These are phyloP conservation scores for Cataglyphis altisquamis DNA, from an alignment of 2,888 invertebrate species.

Conservation along the genomic window DNA sequence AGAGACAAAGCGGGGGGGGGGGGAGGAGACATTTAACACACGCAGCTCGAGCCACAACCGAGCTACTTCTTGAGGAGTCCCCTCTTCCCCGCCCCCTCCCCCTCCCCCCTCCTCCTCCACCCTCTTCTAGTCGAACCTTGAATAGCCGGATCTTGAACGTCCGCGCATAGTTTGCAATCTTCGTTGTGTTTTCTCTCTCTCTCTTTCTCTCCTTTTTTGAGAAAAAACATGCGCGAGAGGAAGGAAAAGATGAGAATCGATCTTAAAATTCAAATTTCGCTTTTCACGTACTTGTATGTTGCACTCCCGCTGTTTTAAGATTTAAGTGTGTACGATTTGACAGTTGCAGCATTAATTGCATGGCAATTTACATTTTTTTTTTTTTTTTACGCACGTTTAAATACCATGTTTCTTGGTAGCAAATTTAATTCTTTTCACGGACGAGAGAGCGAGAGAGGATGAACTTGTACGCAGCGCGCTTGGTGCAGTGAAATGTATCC, in stretches of 20 bases:
- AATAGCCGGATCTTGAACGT: conserved; percentile 36
- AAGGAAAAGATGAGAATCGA: neutral
- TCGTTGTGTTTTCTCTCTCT: conserved; percentile 20
- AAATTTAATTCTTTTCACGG: neutral
- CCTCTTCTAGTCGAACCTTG: conserved; percentile 9
- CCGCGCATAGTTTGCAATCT: conserved; percentile 28
- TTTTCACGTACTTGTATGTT: neutral
- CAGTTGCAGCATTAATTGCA: neutral
- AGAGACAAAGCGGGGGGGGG: conserved; percentile 57
- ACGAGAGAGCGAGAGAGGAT: neutral
- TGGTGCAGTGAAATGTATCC: neutral
- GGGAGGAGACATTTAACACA: conserved; percentile 42
- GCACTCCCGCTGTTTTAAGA: neutral
- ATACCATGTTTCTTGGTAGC: neutral
- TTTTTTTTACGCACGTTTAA: neutral
- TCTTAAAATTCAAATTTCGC: neutral
- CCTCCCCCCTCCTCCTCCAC: neutral
- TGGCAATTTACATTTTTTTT: neutral
- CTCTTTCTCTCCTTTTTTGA: neutral
- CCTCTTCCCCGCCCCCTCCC: neutral
- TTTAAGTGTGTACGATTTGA: neutral
- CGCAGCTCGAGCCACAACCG: conserved; percentile 25
- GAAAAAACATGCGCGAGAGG: neutral
- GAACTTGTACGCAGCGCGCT: neutral
- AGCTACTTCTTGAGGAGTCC: conserved; percentile 29